Base-by-base conservation (phyloP, 2,888 invertebrate genomes). In the Agrenia bidenticulata region DNA sequence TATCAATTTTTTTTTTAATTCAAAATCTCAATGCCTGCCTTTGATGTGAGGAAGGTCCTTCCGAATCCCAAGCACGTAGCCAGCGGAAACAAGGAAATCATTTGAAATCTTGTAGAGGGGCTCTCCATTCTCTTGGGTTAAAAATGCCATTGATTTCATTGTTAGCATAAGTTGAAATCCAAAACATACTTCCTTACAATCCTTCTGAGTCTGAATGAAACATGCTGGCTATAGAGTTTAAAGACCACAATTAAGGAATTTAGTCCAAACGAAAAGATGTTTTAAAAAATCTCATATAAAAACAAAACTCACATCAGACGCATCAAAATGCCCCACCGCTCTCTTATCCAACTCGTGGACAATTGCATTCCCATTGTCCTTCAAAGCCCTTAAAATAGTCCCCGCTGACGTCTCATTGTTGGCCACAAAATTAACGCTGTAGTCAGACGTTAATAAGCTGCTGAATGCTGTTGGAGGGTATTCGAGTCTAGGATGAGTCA, bases 51-150 rank as follows among this genome's bases (percentile, higher is more conserved):
- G 51, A 2, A 51, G 51, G 2, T 51, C 24, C 24, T 51, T 51
- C 2, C 23, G 7, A 51, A 51, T 21, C 13, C 51, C 15, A 7
- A 51, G 21, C 7, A 23, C 17, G 21, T 51, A 51, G 4, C 15
- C 19, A 24, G 51, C 9, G 23, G 51, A 23, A 23, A 23, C 19
- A 13, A 51, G 24, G 23, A 5, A 51, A 13, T 51, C 21, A 13
- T 24, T 17, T 23, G 21, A 17, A 51, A 51, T 21, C 13, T 13
- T 4, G 23, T 51, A 21, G 19, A 51, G 21, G 24, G 23, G 51
- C 24, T 51, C 21, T 51, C 51, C 51, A 17, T 19, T 21, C 7
- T 51, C 51, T 13, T 51, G 2, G 23, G 51, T 51, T 13, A 51
- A 23, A 7, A 23, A 23, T 7, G 11, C 32, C 32, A 32, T 32